Evolutionary conservation across 2,888 invertebrate genomes (phyloP).

Genomic region (Allygus modestus): DNA sequence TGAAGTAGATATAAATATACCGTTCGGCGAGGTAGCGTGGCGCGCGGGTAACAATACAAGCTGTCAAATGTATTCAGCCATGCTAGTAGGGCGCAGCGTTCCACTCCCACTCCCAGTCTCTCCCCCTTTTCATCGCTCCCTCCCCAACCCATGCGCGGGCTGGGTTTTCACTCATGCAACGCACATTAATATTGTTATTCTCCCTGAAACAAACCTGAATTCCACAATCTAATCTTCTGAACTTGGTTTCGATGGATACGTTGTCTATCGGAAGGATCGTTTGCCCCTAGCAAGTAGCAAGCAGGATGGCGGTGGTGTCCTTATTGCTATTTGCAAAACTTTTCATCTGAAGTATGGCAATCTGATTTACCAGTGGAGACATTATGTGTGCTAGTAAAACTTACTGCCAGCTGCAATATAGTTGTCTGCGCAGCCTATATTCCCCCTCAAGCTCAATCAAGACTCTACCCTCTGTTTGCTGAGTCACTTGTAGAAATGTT

Average conservation of each 20-base stretch:
- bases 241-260: slow-evolving; percentile 10
- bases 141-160: no score
- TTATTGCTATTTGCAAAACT: neutral
- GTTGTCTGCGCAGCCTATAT: neutral
- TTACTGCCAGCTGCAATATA: neutral
- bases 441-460: slow-evolving; percentile 17
- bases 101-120: no score
- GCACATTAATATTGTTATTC: slow-evolving; percentile 24
- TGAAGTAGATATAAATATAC: no score
- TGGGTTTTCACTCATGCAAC: no score
- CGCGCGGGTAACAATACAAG: no score
- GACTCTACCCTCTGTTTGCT: slow-evolving; percentile 15
- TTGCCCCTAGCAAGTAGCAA: slow-evolving; percentile 15
- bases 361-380: slow-evolving; percentile 12
- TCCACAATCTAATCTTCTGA: slow-evolving; percentile 11
- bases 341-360: neutral
- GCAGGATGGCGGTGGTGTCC: slow-evolving; percentile 4
- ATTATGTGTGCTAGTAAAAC: neutral
- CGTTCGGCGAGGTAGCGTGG: no score
- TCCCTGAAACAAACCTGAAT: neutral
- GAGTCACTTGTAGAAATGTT: neutral
- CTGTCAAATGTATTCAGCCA: no score
- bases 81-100: no score
- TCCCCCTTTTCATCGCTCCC: no score
- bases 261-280: slow-evolving; percentile 1